A percentile compares a stretch with the other conserved stretches of the same genome.
Conservation (phyloP, 1,140 invertebrate genomes). For the Phortica variegata region DNA sequence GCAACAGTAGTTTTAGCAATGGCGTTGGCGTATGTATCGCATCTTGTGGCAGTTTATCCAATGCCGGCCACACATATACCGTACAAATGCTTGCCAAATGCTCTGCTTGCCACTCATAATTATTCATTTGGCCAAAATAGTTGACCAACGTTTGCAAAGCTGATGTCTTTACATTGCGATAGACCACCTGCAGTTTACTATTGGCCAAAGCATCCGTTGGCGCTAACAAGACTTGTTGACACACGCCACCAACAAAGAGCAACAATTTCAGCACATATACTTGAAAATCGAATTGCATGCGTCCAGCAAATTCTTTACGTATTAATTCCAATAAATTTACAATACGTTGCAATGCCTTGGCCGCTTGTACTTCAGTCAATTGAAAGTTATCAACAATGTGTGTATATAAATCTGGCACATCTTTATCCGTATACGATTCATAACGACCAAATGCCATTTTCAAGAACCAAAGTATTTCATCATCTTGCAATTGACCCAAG, state of each 20-base stretch:
- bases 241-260: constrained; percentile 67
- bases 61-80: constrained; percentile 77
- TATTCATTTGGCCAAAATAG: constrained; percentile 79
- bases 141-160: constrained; percentile 65
- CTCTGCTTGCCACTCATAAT: constrained; percentile 69
- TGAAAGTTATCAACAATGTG: constrained; percentile 38
- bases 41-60: constrained; percentile 75
- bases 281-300: constrained; percentile 68
- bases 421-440: constrained; percentile 63
- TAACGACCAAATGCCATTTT: constrained; percentile 81
- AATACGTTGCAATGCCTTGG: constrained; percentile 73
- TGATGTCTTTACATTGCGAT: constrained; percentile 69
- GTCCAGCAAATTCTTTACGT: constrained; percentile 81
- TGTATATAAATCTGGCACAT: constrained; percentile 3
- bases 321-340: constrained; percentile 77
- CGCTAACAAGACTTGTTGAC: constrained; percentile 62
- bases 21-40: constrained; percentile 81
- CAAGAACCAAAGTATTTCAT: constrained; percentile 78
- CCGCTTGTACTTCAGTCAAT: constrained; percentile 56
- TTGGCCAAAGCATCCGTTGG: constrained; percentile 62
- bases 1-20: constrained; percentile 73
- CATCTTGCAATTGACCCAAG: constrained; percentile 74
- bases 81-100: constrained; percentile 78
- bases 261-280: constrained; percentile 72
- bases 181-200: constrained; percentile 53